A percentile compares a stretch with the other conserved stretches of the same genome.
Conservation (phyloP, 2,113 vertebrate genomes). For the Antennarius striatus region DNA sequence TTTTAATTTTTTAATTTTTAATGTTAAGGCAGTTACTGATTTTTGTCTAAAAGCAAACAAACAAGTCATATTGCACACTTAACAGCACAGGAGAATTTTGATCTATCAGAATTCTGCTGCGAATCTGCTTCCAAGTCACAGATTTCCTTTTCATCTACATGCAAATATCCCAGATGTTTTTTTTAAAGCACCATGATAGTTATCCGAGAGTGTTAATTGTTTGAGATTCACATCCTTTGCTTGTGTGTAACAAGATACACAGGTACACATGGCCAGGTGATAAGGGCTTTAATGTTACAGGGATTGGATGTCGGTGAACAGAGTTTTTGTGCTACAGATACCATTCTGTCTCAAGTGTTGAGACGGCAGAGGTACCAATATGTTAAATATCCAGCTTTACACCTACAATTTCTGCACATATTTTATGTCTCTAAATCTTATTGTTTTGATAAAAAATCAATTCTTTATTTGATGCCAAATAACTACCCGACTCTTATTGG, state of each 20-base stretch:
- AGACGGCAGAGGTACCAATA: conserved; percentile 40
- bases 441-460: too few species aligned
- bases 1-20: not conserved
- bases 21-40: not conserved
- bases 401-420: not conserved
- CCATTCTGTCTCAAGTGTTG: conserved; percentile 43
- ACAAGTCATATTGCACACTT: not conserved
- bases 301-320: conserved; percentile 36
- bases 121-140: not conserved
- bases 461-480: too few species aligned
- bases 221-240: conserved; percentile 26
- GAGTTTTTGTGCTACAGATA: conserved; percentile 42
- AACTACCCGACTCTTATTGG: too few species aligned
- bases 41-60: not conserved
- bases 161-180: conserved; percentile 6
- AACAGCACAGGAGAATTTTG: not conserved
- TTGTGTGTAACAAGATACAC: not conserved
- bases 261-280: not conserved
- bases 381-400: conserved; percentile 4
- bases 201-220: conserved; percentile 25
- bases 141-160: conserved; percentile 31
- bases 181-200: conserved; percentile 28
- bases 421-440: too few species aligned
- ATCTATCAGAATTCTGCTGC: too few species aligned
- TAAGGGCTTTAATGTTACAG: conserved; percentile 3